phyloP scores from a whole-genome alignment of 2,113 vertebrate species.

The Mus pahari region DNA sequence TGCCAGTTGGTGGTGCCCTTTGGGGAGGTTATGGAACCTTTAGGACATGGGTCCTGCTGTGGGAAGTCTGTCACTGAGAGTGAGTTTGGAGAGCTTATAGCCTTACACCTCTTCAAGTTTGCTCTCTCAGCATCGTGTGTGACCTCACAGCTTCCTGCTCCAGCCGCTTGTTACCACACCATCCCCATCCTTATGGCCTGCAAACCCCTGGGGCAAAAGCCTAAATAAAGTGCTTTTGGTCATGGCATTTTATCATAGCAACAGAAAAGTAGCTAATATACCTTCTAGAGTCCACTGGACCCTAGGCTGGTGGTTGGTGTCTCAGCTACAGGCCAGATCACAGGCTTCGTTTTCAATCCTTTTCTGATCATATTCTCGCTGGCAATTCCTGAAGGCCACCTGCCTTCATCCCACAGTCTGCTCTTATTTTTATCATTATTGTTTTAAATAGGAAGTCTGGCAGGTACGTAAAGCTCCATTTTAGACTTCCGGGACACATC shows the following conservation, averaged over 20 bases:
- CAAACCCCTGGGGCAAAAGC: neutral
- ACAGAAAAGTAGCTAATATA: neutral
- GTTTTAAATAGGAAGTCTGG: neutral
- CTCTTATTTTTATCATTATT: neutral
- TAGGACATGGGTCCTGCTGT: neutral
- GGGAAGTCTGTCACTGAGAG: neutral
- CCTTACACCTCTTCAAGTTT: neutral
- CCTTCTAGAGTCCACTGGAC: fast-evolving
- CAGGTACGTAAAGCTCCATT: neutral
- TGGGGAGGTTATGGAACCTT: neutral
- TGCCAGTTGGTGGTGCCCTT: no score
- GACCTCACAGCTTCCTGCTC: neutral
- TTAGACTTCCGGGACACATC: neutral
- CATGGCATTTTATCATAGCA: neutral
- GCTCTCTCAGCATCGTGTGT: no score
- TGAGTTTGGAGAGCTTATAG: neutral
- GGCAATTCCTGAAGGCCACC: neutral
- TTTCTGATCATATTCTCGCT: neutral
- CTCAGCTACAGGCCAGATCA: neutral
- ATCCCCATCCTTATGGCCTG: no score
- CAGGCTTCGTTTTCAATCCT: fast-evolving
- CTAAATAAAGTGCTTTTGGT: neutral
- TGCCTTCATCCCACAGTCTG: neutral
- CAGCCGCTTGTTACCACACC: neutral
- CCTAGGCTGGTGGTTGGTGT: fast-evolving